Evolutionary conservation across 2,888 invertebrate genomes (phyloP).

Genomic region (Athripsodes cinereus): DNA sequence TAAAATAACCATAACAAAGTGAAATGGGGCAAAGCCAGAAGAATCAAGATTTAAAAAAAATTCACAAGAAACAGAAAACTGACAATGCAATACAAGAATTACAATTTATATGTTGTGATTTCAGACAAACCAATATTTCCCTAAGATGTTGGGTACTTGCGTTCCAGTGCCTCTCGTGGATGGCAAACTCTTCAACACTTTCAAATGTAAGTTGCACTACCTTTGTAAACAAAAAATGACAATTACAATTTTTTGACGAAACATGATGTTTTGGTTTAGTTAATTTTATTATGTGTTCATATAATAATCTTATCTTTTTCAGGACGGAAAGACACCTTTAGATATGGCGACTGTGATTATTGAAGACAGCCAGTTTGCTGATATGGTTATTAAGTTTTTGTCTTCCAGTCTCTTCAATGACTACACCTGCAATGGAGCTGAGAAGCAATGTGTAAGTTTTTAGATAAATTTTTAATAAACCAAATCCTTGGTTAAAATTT

Average conservation of each 20-base stretch:
- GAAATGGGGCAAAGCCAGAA: too few species aligned
- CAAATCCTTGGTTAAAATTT: too few species aligned
- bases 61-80: too few species aligned
- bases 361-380: conserved; percentile 21
- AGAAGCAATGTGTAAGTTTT: conserved; percentile 21
- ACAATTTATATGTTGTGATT: conserved; percentile 13
- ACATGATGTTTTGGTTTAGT: background rate
- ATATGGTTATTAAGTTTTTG: conserved; percentile 25
- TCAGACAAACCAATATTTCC: conserved; percentile 53
- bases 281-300: background rate
- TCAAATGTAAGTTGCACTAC: background rate
- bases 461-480: too few species aligned
- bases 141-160: conserved; percentile 73
- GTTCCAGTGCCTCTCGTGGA: conserved; percentile 68
- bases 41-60: too few species aligned
- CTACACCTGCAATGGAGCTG: conserved; percentile 16
- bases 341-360: conserved; percentile 23
- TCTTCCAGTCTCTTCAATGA: conserved; percentile 23
- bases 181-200: conserved; percentile 53
- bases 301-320: background rate
- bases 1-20: too few species aligned
- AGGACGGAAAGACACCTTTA: conserved; percentile 19
- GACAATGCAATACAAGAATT: too few species aligned
- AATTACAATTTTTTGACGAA: background rate
- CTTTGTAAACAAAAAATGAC: background rate